These are phyloP conservation scores for Crax fasciolata DNA, from an alignment of 2,797 vertebrate species.

Conservation along the genomic window DNA sequence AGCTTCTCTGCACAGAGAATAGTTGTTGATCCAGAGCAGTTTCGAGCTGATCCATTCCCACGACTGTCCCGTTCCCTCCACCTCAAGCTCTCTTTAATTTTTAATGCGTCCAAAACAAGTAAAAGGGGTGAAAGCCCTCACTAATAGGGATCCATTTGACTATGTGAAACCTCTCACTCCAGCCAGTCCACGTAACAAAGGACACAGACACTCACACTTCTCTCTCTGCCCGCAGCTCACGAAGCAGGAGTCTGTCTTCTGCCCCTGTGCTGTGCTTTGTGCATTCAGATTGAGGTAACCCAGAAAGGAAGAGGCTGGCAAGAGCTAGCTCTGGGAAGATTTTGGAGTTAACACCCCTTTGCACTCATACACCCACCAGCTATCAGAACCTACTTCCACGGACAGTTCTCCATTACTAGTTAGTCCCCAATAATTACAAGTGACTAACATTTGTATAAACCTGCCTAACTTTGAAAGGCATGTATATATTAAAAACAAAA, in stretches of 20 bases:
- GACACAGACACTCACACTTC: fast-evolving
- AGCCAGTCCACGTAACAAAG: background rate
- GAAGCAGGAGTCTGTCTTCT: background rate
- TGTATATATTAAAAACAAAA: background rate
- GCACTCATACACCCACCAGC: background rate
- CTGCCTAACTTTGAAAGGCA: background rate
- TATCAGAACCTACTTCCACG: background rate
- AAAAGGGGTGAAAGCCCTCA: background rate
- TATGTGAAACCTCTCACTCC: background rate
- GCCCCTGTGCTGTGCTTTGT: background rate
- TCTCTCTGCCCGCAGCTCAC: fast-evolving
- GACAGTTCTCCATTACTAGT: background rate
- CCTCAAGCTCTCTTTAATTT: background rate
- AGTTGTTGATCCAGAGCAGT: background rate
- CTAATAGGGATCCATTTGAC: background rate
- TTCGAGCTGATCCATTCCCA: background rate
- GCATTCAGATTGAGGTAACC: background rate
- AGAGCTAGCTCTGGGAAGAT: background rate
- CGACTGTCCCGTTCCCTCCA: background rate
- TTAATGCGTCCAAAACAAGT: background rate
- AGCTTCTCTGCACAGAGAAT: background rate
- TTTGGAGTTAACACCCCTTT: background rate
- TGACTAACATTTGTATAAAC: background rate
- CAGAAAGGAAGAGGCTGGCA: background rate
- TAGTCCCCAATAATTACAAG: background rate